Evolutionary conservation across 2,113 vertebrate species (phyloP).

Genomic region (Cranoglanis bouderius): DNA sequence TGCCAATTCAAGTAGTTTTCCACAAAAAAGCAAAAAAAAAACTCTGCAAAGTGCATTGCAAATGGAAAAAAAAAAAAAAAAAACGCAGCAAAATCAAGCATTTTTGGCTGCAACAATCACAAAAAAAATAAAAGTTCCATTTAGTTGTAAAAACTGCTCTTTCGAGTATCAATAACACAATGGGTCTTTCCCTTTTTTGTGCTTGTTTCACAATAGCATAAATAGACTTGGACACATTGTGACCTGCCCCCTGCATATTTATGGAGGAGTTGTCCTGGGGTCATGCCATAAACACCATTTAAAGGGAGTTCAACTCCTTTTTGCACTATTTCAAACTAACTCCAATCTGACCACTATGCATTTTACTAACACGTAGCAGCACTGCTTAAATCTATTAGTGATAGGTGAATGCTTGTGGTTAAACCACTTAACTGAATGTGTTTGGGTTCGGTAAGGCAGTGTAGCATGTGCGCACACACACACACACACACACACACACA

Average conservation of each 20-base stretch:
- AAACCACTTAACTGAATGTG: not conserved
- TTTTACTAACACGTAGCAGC: not conserved
- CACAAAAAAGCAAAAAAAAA: too few relatives aligned
- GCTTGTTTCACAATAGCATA: not conserved
- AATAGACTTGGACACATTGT: not conserved
- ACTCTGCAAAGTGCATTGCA: too few relatives aligned
- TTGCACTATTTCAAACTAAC: not conserved
- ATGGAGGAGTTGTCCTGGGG: not conserved
- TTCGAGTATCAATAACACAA: not conserved
- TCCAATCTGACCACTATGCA: not conserved
- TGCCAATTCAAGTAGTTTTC: too few relatives aligned
- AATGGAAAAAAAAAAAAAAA: too few relatives aligned
- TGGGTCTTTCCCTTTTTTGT: not conserved
- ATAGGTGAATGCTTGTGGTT: not conserved
- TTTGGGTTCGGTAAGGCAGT: not conserved
- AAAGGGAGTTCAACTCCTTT: not conserved
- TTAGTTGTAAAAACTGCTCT: not conserved
- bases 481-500: not conserved
- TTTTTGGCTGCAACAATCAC: too few relatives aligned
- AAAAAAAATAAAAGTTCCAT: not conserved
- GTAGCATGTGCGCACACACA: not conserved
- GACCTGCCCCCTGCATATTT: not conserved
- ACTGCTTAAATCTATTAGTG: not conserved
- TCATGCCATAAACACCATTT: conserved; percentile 9
- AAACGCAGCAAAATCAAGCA: too few relatives aligned